Conservation (phyloP, 2,797 vertebrate species). For the Malurus splendens region DNA sequence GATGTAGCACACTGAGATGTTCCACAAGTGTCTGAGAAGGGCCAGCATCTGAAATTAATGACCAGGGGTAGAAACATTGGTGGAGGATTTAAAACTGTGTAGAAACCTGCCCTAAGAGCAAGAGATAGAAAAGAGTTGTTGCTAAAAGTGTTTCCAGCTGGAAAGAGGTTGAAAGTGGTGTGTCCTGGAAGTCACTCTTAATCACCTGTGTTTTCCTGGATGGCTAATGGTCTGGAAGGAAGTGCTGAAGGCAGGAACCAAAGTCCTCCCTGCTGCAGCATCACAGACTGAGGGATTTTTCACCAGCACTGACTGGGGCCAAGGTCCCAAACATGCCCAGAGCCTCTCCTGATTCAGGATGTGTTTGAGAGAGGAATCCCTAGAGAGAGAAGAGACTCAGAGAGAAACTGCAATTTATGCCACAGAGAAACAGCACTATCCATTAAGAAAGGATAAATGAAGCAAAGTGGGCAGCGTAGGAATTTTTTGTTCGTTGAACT, state of each 20-base stretch:
- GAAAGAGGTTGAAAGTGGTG: neutral
- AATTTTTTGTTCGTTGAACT: neutral
- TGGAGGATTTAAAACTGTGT: neutral
- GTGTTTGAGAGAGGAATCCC: neutral
- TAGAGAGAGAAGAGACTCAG: neutral
- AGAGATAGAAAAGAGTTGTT: neutral
- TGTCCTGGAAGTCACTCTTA: neutral
- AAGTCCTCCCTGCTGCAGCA: neutral
- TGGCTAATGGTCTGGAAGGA: neutral
- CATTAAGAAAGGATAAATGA: neutral
- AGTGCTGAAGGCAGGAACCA: neutral
- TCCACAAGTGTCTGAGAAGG: slow-evolving; percentile 4
- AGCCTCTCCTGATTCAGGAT: neutral
- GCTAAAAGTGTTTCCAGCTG: neutral
- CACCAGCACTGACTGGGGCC: neutral
- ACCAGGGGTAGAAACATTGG: neutral
- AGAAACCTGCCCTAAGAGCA: neutral
- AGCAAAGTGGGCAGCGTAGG: neutral
- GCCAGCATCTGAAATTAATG: neutral
- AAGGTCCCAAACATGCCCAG: neutral
- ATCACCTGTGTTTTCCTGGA: neutral
- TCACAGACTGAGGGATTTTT: neutral
- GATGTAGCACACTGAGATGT: neutral
- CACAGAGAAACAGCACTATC: neutral
- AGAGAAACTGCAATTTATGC: neutral